These are phyloP conservation scores for Cricetomys ansorgei DNA, from an alignment of 2,113 vertebrate species.

Conservation along the genomic window DNA sequence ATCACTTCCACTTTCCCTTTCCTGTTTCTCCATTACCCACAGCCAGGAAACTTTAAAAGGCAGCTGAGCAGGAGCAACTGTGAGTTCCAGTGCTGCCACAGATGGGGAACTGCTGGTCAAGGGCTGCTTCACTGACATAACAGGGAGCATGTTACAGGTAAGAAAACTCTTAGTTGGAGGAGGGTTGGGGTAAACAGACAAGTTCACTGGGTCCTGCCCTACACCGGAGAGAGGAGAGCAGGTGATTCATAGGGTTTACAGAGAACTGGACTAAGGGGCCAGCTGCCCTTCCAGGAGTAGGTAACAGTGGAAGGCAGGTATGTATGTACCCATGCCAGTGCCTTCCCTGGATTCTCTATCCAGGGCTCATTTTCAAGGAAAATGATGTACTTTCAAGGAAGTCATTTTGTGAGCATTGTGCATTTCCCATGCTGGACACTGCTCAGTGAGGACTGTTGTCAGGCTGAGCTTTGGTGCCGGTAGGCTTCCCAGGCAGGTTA, in stretches of 20 bases:
- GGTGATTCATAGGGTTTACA: background rate
- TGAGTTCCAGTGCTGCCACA: background rate
- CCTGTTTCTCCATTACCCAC: background rate
- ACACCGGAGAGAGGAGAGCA: background rate
- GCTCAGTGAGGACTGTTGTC: background rate
- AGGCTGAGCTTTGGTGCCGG: background rate
- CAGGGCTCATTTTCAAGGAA: background rate
- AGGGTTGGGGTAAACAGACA: background rate
- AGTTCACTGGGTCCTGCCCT: rapidly evolving
- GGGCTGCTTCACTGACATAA: background rate
- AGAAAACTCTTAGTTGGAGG: background rate
- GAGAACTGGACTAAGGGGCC: background rate
- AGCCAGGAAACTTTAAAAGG: background rate
- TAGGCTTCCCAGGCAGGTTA: background rate
- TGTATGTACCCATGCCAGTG: background rate
- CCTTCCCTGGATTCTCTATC: background rate
- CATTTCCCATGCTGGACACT: background rate
- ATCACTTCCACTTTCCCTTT: background rate
- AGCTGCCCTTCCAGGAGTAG: background rate
- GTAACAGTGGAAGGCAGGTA: background rate
- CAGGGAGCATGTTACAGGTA: background rate
- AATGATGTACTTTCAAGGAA: background rate
- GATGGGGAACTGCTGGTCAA: background rate
- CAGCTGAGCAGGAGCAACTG: background rate
- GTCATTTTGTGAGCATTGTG: background rate